Conservation (phyloP, 2,888 invertebrate species). For the Erebia ligea region DNA sequence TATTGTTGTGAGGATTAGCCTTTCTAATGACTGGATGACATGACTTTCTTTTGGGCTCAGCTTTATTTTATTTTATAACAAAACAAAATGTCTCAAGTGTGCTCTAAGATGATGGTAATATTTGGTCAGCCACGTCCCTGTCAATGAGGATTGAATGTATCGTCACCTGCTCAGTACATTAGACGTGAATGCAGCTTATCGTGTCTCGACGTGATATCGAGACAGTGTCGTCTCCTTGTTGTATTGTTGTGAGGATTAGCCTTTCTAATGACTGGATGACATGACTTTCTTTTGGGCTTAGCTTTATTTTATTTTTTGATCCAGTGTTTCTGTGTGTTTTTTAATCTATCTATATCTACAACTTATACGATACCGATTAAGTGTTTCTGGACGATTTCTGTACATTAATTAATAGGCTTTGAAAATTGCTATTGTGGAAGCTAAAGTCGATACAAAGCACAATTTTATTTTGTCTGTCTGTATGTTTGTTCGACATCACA, state of each 20-base stretch:
- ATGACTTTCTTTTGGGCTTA: neutral
- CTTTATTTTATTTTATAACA: neutral
- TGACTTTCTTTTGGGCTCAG: neutral
- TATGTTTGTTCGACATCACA: no score
- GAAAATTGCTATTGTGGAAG: no score
- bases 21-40: slow-evolving; percentile 5
- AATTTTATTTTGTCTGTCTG: no score
- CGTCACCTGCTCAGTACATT: slow-evolving; percentile 37
- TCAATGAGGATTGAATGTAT: slow-evolving; percentile 47
- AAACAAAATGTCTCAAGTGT: neutral
- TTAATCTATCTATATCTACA: no score
- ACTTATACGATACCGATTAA: no score
- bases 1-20: slow-evolving; percentile 27
- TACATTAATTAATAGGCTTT: no score
- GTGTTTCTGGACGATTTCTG: no score
- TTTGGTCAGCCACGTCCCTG: slow-evolving; percentile 60
- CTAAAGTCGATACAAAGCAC: no score
- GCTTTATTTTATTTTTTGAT: neutral
- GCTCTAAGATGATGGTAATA: slow-evolving; percentile 48
- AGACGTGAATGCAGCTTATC: slow-evolving; percentile 33
- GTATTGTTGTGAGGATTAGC: slow-evolving; percentile 27
- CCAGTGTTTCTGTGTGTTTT: neutral
- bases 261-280: slow-evolving; percentile 6
- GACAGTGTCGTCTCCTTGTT: slow-evolving; percentile 18
- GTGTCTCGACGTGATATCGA: slow-evolving; percentile 12